Conservation (phyloP, 2,797 vertebrate genomes). For the Synanceia verrucosa region DNA sequence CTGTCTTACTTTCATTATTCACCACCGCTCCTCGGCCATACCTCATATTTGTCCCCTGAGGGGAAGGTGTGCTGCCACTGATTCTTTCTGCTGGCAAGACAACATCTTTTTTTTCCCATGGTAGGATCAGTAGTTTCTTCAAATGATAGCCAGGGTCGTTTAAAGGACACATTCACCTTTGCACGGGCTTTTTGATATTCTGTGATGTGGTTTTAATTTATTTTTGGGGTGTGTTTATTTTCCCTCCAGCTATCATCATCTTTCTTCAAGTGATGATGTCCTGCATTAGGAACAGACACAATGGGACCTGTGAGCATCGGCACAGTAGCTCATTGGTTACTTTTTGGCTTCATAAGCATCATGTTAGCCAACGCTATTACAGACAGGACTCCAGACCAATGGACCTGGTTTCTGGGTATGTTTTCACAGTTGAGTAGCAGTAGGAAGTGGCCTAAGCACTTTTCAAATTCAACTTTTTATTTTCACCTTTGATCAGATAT, state of each 20-base stretch:
- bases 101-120: slow-evolving; percentile 42
- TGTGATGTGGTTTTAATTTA: background rate
- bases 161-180: slow-evolving; percentile 8
- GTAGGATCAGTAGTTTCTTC: slow-evolving; percentile 41
- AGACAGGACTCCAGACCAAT: background rate
- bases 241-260: background rate
- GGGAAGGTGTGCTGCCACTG: slow-evolving; percentile 42
- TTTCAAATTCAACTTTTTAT: background rate
- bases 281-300: background rate
- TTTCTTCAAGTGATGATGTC: background rate
- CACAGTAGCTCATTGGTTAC: background rate
- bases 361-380: background rate
- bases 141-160: slow-evolving; percentile 17
- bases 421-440: background rate
- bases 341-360: background rate
- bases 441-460: background rate
- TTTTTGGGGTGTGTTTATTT: background rate
- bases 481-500: background rate
- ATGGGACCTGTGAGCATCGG: background rate
- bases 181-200: background rate
- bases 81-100: slow-evolving; percentile 48
- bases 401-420: no score
- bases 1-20: slow-evolving; percentile 65
- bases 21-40: slow-evolving; percentile 40
- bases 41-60: slow-evolving; percentile 47